These are phyloP conservation scores for Artibeus jamaicensis DNA, from an alignment of 2,797 vertebrate species.

Conservation along the genomic window DNA sequence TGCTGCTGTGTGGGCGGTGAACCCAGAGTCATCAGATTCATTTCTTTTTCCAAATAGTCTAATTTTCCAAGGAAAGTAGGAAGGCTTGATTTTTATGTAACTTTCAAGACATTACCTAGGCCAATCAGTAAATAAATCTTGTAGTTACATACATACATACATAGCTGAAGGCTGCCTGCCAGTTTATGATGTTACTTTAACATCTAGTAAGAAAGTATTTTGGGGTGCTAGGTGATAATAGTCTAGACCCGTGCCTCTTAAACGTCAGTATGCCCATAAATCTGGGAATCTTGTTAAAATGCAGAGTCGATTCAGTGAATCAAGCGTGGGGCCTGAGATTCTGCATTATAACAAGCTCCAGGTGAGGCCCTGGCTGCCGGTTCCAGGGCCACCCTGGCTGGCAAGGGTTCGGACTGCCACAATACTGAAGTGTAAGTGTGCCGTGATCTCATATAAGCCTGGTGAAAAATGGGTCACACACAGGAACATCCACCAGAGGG, in stretches of 20 bases:
- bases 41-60: not conserved
- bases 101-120: not conserved
- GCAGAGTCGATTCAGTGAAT: not conserved
- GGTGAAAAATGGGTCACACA: not conserved
- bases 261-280: not conserved
- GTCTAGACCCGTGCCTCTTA: not conserved
- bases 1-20: not conserved
- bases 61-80: not conserved
- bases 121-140: not conserved
- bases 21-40: not conserved
- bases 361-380: not conserved
- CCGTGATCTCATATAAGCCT: not conserved
- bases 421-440: not conserved
- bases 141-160: not conserved
- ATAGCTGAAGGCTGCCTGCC: not conserved
- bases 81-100: not conserved
- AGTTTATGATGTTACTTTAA: not conserved
- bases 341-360: not conserved
- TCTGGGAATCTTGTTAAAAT: not conserved
- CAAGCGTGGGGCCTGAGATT: not conserved
- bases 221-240: not conserved
- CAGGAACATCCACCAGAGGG: not conserved
- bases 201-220: not conserved
- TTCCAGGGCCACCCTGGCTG: not conserved
- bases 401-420: not conserved